Conservation (phyloP, 2,888 invertebrate species). For the Gymnoscelis rufifasciata region DNA sequence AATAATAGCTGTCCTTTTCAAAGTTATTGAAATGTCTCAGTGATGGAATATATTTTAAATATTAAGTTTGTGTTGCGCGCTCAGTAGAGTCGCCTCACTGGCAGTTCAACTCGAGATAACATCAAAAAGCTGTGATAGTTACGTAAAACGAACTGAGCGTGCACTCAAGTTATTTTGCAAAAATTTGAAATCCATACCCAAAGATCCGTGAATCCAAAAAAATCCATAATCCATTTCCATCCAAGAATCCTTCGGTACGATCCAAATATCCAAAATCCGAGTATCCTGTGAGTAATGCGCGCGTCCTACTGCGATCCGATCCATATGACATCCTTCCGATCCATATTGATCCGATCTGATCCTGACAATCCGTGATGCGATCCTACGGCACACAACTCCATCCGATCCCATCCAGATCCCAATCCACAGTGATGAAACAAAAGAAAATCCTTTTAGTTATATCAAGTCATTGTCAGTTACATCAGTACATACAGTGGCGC, state of each 20-base stretch:
- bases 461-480: constrained; percentile 31
- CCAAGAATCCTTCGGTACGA: constrained; percentile 48
- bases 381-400: constrained; percentile 32
- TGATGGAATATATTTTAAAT: too few relatives aligned
- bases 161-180: constrained; percentile 71
- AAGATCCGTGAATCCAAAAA: constrained; percentile 58
- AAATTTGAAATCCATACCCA: constrained; percentile 73
- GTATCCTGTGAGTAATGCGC: constrained; percentile 31
- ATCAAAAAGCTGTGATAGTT: constrained; percentile 49
- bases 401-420: constrained; percentile 50
- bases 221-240: constrained; percentile 38
- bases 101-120: constrained; percentile 9
- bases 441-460: constrained; percentile 72
- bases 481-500: constrained; percentile 6
- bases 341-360: constrained; percentile 21
- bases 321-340: constrained; percentile 15
- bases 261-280: constrained; percentile 43
- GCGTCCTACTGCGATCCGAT: constrained; percentile 26
- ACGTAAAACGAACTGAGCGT: constrained; percentile 68
- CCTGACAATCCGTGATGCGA: constrained; percentile 21
- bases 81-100: not conserved
- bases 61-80: not conserved
- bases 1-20: not conserved
- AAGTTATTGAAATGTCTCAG: not conserved
- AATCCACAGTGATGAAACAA: constrained; percentile 79